Percentiles rank a stretch among this genome's conserved stretches.
Conservation (phyloP, 2,888 invertebrate species). For the Latrodectus elegans region DNA sequence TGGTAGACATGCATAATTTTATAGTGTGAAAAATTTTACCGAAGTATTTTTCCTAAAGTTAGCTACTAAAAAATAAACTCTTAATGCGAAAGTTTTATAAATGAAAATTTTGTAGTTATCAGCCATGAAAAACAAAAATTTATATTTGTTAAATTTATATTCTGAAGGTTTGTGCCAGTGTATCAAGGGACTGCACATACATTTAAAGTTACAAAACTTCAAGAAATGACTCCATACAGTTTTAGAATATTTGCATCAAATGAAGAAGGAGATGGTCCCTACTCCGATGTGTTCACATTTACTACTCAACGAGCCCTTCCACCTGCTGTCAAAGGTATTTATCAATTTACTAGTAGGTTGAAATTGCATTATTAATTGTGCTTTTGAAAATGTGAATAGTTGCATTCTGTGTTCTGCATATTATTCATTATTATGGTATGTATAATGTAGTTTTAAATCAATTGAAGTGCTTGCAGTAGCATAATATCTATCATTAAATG, state of each 20-base stretch:
- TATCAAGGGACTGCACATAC: constrained; percentile 87
- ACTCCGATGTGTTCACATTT: constrained; percentile 83
- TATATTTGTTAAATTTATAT: not conserved
- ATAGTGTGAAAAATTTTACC: too few relatives aligned
- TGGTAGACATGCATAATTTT: too few relatives aligned
- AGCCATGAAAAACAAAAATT: not conserved
- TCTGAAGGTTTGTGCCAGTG: constrained; percentile 74
- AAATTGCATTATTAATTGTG: too few relatives aligned
- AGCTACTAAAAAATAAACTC: too few relatives aligned
- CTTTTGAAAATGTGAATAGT: too few relatives aligned
- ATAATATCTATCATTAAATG: too few relatives aligned
- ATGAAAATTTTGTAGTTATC: not conserved
- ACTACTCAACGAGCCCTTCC: constrained; percentile 87
- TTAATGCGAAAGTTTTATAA: too few relatives aligned
- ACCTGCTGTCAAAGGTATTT: constrained; percentile 82
- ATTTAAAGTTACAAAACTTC: constrained; percentile 88
- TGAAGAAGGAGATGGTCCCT: constrained; percentile 88
- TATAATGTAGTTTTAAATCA: too few relatives aligned
- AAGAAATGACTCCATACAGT: constrained; percentile 86
- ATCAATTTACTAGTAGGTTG: not conserved
- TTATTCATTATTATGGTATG: too few relatives aligned
- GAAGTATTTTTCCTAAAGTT: too few relatives aligned
- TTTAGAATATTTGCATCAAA: constrained; percentile 91
- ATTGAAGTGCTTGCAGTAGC: too few relatives aligned
- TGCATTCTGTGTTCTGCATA: too few relatives aligned